A percentile compares a stretch with the other conserved stretches of the same genome.
Conservation (phyloP, 2,888 invertebrate genomes). For the Gerris lacustris region DNA sequence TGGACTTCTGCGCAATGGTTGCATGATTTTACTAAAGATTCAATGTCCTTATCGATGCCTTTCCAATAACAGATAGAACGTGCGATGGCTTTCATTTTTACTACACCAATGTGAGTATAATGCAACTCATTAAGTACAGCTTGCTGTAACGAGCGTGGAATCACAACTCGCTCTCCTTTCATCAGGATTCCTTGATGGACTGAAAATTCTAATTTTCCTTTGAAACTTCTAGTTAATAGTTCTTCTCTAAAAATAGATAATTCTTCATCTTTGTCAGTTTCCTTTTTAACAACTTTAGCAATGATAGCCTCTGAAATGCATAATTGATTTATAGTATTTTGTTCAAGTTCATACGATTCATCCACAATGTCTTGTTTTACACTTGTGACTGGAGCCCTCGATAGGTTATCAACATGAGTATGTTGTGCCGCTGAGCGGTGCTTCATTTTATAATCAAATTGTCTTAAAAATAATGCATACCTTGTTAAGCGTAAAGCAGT, state of each 20-base stretch:
- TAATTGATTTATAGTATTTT: too few species aligned
- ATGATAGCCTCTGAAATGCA: constrained; percentile 10
- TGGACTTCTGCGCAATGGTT: constrained; percentile 27
- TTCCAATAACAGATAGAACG: constrained; percentile 30
- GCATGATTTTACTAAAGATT: constrained; percentile 26
- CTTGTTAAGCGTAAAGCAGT: neutral
- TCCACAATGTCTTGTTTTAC: neutral
- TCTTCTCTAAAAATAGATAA: constrained; percentile 6
- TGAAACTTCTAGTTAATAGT: neutral
- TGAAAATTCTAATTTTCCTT: neutral
- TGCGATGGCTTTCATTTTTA: constrained; percentile 31
- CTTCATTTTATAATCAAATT: neutral
- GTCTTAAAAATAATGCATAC: neutral
- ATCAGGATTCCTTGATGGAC: constrained; percentile 19
- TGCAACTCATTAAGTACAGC: constrained; percentile 29
- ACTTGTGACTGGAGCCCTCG: neutral
- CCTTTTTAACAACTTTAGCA: constrained; percentile 12
- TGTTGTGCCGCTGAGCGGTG: neutral
- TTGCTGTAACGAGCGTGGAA: constrained; percentile 21
- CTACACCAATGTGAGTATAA: constrained; percentile 29
- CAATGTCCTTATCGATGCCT: constrained; percentile 27
- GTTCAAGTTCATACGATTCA: neutral
- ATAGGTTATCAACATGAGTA: neutral
- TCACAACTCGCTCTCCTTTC: constrained; percentile 18
- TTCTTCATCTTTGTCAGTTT: constrained; percentile 21